Evolutionary conservation across 1,140 invertebrate genomes (phyloP).

Genomic region (Zelostemma sp.): DNA sequence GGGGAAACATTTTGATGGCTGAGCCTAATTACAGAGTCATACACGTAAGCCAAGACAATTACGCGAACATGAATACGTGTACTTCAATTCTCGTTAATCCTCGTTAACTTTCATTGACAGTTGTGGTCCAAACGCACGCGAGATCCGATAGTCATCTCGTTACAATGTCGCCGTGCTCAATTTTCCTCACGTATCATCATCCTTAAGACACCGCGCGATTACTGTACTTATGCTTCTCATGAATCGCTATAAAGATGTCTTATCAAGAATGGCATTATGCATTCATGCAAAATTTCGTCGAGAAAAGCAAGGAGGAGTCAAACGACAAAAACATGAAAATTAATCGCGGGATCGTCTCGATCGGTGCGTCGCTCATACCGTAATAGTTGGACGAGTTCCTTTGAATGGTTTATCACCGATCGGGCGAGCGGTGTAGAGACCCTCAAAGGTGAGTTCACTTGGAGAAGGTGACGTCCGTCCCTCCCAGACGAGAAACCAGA

Average conservation of each 20-base stretch:
- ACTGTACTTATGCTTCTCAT: too few relatives aligned
- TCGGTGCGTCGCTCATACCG: constrained; percentile 12
- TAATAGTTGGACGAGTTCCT: constrained; percentile 28
- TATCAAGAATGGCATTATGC: too few relatives aligned
- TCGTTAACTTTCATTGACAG: background rate
- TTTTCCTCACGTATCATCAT: background rate
- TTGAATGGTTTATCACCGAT: constrained; percentile 37
- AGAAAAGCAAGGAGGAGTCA: too few relatives aligned
- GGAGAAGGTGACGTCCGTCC: constrained; percentile 51
- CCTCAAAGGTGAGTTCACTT: constrained; percentile 54
- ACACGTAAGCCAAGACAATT: background rate
- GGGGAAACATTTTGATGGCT: background rate
- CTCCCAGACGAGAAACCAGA: constrained; percentile 45
- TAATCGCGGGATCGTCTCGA: constrained; percentile 8
- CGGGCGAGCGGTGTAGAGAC: constrained; percentile 23
- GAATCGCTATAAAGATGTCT: too few relatives aligned
- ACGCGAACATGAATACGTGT: background rate
- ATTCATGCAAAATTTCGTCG: too few relatives aligned
- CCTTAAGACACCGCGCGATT: too few relatives aligned
- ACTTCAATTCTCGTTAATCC: background rate
- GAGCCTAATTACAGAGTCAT: background rate
- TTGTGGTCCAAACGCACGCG: background rate
- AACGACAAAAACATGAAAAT: constrained; percentile 4
- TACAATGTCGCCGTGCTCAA: background rate
- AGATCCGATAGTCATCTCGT: background rate